Base-by-base conservation (phyloP, 2,888 invertebrate species). In the Trypoxylon attenuatum region DNA sequence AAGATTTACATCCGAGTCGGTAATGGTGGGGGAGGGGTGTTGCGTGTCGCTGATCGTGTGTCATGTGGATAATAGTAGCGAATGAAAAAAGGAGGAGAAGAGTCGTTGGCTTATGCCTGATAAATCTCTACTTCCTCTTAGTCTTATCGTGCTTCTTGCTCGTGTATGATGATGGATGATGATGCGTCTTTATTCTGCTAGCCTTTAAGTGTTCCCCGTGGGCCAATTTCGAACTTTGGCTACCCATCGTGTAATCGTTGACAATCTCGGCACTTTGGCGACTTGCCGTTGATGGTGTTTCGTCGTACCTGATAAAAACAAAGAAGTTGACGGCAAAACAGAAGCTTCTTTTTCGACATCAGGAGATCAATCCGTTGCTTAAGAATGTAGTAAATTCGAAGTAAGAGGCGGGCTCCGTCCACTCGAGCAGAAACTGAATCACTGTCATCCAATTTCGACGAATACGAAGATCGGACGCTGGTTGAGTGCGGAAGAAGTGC, bases 121-220 rank as follows among this genome's bases (percentile, higher is more conserved):
- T 29, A 38, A 21, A 3, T 10, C 39, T 73, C 83, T 84, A 85
- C 81, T 85, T 86, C 81, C 82, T 81, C 78, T 85, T 86, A 80
- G 69, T 81, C 76, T 84, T 86, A 77, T 86, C 85, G 75, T 82
- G 80, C 78, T 85, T 85, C 75, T 78, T 75, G 74, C 68, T 76
- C 73, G 79, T 71, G 58, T 75, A 80, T 57, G 80, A 80, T 33
- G 33, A 33, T 57, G 80, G 80, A 78, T 83, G 82, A 76, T 84
- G 83, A 63, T 82, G 83, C 53, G 78, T 78, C 77, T 82, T 83
- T 79, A 78, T 71, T 73, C 83, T 74, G 76, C 69, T 77, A 73
- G 78, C 77, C 71, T 77, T 82, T 51, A 73, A 76, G 69, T 79
- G 75, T 49, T 82, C 82, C 61, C 60, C 68, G 59, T 76, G 74